A percentile compares a stretch with the other conserved stretches of the same genome.
Conservation (phyloP, 2,888 invertebrate genomes). For the Oxycera nigricornis region DNA sequence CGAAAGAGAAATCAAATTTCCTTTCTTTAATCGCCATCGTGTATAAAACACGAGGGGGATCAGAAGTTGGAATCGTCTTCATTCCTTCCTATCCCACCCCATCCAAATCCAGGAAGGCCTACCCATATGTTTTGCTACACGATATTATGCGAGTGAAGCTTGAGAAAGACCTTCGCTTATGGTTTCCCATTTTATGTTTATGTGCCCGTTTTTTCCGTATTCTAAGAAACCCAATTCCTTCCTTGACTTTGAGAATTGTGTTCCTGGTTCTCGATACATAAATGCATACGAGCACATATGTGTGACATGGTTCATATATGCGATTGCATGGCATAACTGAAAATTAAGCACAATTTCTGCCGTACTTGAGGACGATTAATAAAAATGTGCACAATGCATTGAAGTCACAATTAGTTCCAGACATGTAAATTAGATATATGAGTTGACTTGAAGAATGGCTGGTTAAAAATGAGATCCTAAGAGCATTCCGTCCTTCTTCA, state of each 20-base stretch:
- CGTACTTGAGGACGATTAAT: neutral
- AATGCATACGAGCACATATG: neutral
- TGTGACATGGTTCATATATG: neutral
- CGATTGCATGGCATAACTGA: neutral
- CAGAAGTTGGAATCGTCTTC: neutral
- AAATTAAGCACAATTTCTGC: neutral
- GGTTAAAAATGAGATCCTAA: neutral
- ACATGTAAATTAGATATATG: neutral
- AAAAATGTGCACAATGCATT: neutral
- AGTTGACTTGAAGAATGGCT: neutral
- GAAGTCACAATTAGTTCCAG: neutral
- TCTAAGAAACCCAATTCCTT: slow-evolving; percentile 21
- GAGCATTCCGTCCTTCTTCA: too few relatives aligned
- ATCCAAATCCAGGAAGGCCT: neutral
- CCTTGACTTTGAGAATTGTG: slow-evolving; percentile 15
- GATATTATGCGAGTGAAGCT: neutral
- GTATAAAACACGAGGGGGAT: neutral
- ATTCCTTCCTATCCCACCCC: neutral
- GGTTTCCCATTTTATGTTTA: slow-evolving; percentile 19
- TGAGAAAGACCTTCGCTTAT: slow-evolving; percentile 24
- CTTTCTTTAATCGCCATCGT: neutral
- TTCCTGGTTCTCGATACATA: neutral
- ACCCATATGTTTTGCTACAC: slow-evolving; percentile 2
- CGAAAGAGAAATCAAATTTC: neutral
- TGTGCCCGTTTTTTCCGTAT: neutral